A percentile compares a stretch with the other conserved stretches of the same genome.
phyloP scores from a whole-genome alignment of 2,888 invertebrate genomes.

The Imbricaverruca yamaguchii region DNA sequence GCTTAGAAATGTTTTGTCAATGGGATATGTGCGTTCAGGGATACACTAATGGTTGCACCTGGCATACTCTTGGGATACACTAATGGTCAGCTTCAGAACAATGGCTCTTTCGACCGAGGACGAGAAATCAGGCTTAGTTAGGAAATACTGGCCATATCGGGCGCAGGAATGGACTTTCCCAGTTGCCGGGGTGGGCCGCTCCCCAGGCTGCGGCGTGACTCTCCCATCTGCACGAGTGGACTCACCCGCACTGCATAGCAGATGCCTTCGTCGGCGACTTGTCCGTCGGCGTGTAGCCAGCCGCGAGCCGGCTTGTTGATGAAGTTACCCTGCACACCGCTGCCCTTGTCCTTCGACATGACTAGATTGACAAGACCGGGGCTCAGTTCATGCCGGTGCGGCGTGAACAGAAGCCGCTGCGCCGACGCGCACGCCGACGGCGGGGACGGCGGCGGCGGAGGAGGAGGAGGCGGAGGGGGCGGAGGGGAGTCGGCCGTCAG shows the following conservation, averaged over 20 bases:
- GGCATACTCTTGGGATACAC: too few relatives aligned
- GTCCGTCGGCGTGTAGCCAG: conserved; percentile 48
- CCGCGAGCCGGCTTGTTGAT: conserved; percentile 70
- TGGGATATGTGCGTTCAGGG: too few relatives aligned
- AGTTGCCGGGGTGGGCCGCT: too few relatives aligned
- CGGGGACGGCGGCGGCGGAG: conserved; percentile 25
- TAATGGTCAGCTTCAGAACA: too few relatives aligned
- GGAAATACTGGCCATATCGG: too few relatives aligned
- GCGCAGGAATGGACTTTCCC: too few relatives aligned
- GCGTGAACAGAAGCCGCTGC: conserved; percentile 20
- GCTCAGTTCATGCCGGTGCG: neutral
- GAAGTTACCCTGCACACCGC: conserved; percentile 30
- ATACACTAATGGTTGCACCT: too few relatives aligned
- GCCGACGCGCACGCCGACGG: conserved; percentile 30
- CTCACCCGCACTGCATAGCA: conserved; percentile 32
- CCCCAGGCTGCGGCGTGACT: too few relatives aligned
- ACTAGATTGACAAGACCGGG: conserved; percentile 7
- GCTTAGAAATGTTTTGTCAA: too few relatives aligned
- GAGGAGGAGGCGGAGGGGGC: conserved; percentile 28
- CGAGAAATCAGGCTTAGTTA: too few relatives aligned
- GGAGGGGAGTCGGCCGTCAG: conserved; percentile 28
- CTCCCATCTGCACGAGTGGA: neutral
- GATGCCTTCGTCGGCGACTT: conserved; percentile 32
- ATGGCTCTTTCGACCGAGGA: too few relatives aligned
- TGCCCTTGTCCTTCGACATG: conserved; percentile 28